Evolutionary conservation across 2,888 invertebrate genomes (phyloP).

Genomic region (Dryadula phaetusa): DNA sequence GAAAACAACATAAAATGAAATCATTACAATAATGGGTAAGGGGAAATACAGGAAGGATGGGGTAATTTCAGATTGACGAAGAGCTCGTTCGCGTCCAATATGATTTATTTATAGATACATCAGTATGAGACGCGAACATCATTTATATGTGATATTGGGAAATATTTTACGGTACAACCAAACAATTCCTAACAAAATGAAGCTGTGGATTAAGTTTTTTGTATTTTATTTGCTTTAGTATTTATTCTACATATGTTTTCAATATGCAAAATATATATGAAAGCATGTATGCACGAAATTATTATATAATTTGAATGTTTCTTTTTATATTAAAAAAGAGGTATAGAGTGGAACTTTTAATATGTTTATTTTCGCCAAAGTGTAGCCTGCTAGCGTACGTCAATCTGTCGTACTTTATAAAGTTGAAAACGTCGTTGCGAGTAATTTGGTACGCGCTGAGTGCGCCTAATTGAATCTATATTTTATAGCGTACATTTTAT

Average conservation of each 20-base stretch:
- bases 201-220: background rate
- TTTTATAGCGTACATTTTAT: slow-evolving; percentile 5
- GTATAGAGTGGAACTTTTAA: background rate
- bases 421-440: slow-evolving; percentile 18
- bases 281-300: too few species aligned
- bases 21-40: slow-evolving; percentile 26
- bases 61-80: slow-evolving; percentile 28
- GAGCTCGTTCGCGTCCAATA: slow-evolving; percentile 19
- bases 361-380: background rate
- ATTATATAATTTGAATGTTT: background rate
- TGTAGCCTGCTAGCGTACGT: slow-evolving; percentile 5
- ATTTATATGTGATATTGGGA: slow-evolving; percentile 8
- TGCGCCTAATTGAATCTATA: slow-evolving; percentile 29
- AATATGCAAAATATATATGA: background rate
- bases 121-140: slow-evolving; percentile 1
- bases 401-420: slow-evolving; percentile 24
- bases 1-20: slow-evolving; percentile 27
- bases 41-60: slow-evolving; percentile 22
- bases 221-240: background rate
- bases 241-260: background rate
- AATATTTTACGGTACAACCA: slow-evolving; percentile 6
- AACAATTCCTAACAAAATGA: background rate
- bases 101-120: slow-evolving; percentile 28
- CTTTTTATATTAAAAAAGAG: background rate
- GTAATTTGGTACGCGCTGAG: slow-evolving; percentile 28